Evolutionary conservation across 2,888 invertebrate species (phyloP).

Genomic region (Caenorhabditis doughertyi): DNA sequence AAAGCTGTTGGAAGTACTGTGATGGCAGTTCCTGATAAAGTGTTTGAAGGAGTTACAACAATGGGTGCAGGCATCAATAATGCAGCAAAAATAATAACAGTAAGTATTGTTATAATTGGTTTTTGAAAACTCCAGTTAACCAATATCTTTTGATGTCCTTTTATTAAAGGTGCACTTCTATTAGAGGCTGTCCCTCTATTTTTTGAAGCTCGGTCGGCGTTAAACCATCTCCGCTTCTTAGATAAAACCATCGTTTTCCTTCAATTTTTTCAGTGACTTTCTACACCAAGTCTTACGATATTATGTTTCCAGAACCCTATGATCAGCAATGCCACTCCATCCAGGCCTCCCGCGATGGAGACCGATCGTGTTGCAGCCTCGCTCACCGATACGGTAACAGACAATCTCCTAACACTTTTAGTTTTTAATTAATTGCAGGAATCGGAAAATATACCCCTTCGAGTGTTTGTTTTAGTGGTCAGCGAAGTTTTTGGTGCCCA

Average conservation of each 20-base stretch:
- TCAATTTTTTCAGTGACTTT: background rate
- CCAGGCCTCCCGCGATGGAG: conserved; percentile 57
- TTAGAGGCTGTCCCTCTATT: no score
- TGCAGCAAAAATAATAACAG: conserved; percentile 85
- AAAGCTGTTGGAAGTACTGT: conserved; percentile 88
- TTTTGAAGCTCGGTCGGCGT: no score
- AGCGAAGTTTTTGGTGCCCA: conserved; percentile 91
- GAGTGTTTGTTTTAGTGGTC: conserved; percentile 89
- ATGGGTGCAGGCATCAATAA: conserved; percentile 90
- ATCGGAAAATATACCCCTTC: conserved; percentile 89
- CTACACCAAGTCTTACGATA: background rate
- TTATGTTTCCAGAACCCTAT: conserved; percentile 59
- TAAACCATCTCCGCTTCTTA: no score
- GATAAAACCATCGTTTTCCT: no score
- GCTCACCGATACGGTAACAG: conserved; percentile 67
- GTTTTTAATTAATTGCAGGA: conserved; percentile 47
- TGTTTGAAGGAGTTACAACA: conserved; percentile 90
- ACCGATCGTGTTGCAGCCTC: conserved; percentile 76
- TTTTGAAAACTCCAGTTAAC: no score
- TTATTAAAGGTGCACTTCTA: no score
- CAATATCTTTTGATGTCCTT: no score
- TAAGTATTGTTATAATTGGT: no score
- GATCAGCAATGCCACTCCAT: conserved; percentile 26
- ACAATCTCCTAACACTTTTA: background rate
- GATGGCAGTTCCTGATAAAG: conserved; percentile 90